phyloP scores from a whole-genome alignment of 2,888 invertebrate genomes.

The Aquatica leii region DNA sequence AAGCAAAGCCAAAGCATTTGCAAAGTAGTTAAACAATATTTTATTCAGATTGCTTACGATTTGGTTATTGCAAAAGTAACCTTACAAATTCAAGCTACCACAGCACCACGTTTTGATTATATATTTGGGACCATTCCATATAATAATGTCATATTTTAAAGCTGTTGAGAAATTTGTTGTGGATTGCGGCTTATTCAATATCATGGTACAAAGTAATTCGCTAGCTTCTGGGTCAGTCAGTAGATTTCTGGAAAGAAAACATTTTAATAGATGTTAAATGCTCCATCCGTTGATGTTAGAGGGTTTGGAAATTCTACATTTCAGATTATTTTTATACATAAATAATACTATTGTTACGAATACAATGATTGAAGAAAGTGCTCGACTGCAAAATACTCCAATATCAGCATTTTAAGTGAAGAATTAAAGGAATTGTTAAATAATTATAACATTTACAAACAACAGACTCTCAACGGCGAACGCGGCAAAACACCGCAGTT shows the following conservation, averaged over 20 bases:
- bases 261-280: constrained; percentile 39
- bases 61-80: background rate
- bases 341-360: no score
- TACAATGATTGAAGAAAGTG: no score
- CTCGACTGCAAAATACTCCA: no score
- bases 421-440: no score
- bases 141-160: constrained; percentile 3
- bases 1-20: constrained; percentile 37
- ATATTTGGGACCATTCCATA: background rate
- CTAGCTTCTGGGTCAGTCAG: background rate
- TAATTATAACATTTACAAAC: no score
- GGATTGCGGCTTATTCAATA: no score
- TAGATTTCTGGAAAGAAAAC: background rate
- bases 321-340: no score
- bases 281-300: constrained; percentile 40
- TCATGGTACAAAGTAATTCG: background rate
- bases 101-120: background rate
- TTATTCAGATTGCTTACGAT: no score
- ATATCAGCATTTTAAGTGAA: background rate
- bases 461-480: no score
- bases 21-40: constrained; percentile 37
- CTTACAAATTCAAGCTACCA: background rate
- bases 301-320: constrained; percentile 1
- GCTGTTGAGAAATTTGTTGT: background rate
- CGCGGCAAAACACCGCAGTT: background rate